Conservation (phyloP, 2,113 vertebrate genomes). For the Sinocyclocheilus anshuiensis region DNA sequence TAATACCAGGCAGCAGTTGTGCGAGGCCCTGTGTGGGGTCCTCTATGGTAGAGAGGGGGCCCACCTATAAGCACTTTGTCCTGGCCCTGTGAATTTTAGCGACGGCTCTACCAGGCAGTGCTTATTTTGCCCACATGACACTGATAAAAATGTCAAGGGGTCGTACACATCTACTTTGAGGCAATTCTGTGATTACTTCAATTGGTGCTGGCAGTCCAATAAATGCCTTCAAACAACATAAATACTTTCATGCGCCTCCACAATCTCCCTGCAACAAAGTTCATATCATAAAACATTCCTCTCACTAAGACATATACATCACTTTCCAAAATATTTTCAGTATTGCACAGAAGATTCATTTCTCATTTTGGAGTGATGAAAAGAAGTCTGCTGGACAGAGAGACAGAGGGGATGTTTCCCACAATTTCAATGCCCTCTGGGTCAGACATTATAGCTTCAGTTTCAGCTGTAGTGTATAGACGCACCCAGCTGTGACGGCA, state of each 20-base stretch:
- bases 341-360: not conserved
- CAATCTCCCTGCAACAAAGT: not conserved
- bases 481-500: constrained; percentile 27
- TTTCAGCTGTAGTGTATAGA: constrained; percentile 44
- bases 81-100: not conserved
- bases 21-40: not conserved
- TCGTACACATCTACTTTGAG: constrained; percentile 13
- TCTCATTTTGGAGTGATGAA: not conserved
- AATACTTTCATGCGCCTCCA: constrained; percentile 16
- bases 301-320: not conserved
- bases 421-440: constrained; percentile 30
- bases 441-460: constrained; percentile 31
- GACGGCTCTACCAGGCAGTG: not conserved
- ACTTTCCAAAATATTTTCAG: not conserved
- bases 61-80: constrained; percentile 5
- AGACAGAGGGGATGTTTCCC: constrained; percentile 23
- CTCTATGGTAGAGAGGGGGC: constrained; percentile 2
- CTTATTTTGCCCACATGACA: constrained; percentile 23
- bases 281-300: not conserved
- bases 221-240: constrained; percentile 4
- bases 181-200: constrained; percentile 14
- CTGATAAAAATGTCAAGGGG: constrained; percentile 25
- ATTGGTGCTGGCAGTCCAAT: not conserved
- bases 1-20: constrained; percentile 31
- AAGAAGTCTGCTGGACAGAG: constrained; percentile 18